A percentile compares a stretch with the other conserved stretches of the same genome.
Conservation (phyloP, 2,888 invertebrate genomes). For the Andrena flavipes region DNA sequence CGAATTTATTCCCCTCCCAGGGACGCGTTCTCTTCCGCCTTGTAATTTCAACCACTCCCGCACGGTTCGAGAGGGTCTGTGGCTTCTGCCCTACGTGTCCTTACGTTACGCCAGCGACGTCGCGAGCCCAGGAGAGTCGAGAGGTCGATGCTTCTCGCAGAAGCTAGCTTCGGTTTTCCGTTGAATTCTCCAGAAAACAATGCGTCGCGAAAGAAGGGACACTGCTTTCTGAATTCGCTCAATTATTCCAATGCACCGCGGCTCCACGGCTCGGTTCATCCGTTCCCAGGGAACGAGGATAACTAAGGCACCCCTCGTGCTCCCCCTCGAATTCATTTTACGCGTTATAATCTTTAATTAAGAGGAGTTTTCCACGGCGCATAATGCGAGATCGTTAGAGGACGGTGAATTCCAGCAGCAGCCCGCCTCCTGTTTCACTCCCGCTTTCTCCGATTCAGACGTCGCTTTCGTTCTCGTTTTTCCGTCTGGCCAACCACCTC, state of each 20-base stretch:
- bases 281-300: background rate
- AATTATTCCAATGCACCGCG: background rate
- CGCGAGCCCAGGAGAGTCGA: too few relatives aligned
- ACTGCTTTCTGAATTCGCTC: background rate
- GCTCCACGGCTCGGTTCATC: background rate
- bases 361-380: conserved; percentile 76
- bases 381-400: conserved; percentile 79
- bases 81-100: background rate
- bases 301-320: conserved; percentile 42
- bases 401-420: conserved; percentile 63
- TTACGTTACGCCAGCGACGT: too few relatives aligned
- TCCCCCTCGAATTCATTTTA: conserved; percentile 79
- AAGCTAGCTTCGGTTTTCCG: too few relatives aligned
- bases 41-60: conserved; percentile 24
- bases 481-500: conserved; percentile 1
- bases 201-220: too few relatives aligned
- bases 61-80: background rate
- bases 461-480: conserved; percentile 16
- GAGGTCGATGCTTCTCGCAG: too few relatives aligned
- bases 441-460: conserved; percentile 25
- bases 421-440: conserved; percentile 48
- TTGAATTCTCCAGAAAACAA: too few relatives aligned
- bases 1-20: conserved; percentile 28
- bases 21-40: conserved; percentile 6
- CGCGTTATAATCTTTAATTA: conserved; percentile 82